A percentile compares a stretch with the other conserved stretches of the same genome.
phyloP scores from a whole-genome alignment of 1,140 invertebrate species.

The Drosophila nannoptera region DNA sequence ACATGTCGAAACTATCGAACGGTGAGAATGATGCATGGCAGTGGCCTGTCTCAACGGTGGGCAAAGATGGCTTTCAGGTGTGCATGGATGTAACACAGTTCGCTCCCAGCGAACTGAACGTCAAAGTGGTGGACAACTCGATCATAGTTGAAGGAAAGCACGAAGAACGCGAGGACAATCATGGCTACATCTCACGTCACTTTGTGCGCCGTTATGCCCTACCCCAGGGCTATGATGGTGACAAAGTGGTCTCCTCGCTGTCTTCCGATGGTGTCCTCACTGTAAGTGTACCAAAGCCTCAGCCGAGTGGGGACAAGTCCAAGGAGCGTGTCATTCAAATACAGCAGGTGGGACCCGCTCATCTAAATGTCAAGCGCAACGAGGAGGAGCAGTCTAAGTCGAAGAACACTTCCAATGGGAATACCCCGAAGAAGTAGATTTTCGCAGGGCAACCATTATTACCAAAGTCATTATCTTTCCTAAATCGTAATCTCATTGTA shows the following conservation, averaged over 20 bases:
- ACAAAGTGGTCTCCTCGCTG: slow-evolving; percentile 83
- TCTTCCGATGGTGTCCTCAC: slow-evolving; percentile 87
- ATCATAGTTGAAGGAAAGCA: slow-evolving; percentile 85
- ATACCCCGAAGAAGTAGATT: slow-evolving; percentile 1
- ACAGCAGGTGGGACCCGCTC: slow-evolving; percentile 16
- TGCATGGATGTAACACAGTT: slow-evolving; percentile 85
- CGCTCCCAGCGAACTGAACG: slow-evolving; percentile 86
- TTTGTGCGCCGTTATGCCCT: slow-evolving; percentile 85
- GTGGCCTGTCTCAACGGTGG: slow-evolving; percentile 8
- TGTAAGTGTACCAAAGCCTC: slow-evolving; percentile 82
- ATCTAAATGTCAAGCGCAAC: slow-evolving; percentile 12
- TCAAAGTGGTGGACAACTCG: slow-evolving; percentile 85
- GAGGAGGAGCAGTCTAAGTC: not conserved
- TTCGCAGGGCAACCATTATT: not conserved
- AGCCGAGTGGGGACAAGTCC: slow-evolving; percentile 60
- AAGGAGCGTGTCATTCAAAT: slow-evolving; percentile 46
- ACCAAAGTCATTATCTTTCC: slow-evolving; percentile 4
- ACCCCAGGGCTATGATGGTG: slow-evolving; percentile 84
- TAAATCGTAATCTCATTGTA: not conserved
- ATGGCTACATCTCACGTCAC: slow-evolving; percentile 81
- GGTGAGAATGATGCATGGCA: slow-evolving; percentile 1
- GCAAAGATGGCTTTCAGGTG: slow-evolving; percentile 77
- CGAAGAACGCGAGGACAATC: slow-evolving; percentile 84
- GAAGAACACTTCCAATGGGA: slow-evolving; percentile 6
- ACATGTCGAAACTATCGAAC: slow-evolving; percentile 11